These are phyloP conservation scores for Phocides pigmalion DNA, from an alignment of 1,140 invertebrate genomes.

Conservation along the genomic window DNA sequence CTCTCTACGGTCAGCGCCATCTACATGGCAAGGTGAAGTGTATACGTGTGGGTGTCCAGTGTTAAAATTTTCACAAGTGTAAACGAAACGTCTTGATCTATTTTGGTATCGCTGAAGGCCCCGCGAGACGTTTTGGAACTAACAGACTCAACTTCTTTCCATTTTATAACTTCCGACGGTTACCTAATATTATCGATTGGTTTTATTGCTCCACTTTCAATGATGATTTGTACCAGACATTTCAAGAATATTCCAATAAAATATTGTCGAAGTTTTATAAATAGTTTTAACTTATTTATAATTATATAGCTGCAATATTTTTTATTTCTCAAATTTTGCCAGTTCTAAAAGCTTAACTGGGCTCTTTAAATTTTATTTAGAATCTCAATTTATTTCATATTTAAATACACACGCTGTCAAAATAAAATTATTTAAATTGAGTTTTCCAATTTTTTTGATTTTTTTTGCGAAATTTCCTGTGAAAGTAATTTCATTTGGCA, in stretches of 20 bases:
- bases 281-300: too few relatives aligned
- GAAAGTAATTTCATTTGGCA: not conserved
- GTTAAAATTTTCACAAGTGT: constrained; percentile 77
- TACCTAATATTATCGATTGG: constrained; percentile 53
- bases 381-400: too few relatives aligned
- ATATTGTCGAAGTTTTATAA: too few relatives aligned
- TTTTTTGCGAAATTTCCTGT: not conserved
- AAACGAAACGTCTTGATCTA: constrained; percentile 76
- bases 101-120: constrained; percentile 76
- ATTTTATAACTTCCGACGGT: constrained; percentile 61
- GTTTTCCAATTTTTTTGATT: not conserved
- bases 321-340: too few relatives aligned
- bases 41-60: constrained; percentile 71
- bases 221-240: not conserved
- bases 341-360: too few relatives aligned
- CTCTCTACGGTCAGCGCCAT: constrained; percentile 72
- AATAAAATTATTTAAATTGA: too few relatives aligned
- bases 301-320: too few relatives aligned
- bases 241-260: too few relatives aligned
- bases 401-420: too few relatives aligned
- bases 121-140: constrained; percentile 55
- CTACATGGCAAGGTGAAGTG: constrained; percentile 74
- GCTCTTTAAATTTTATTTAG: too few relatives aligned
- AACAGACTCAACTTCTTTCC: constrained; percentile 57
- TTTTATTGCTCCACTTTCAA: not conserved